These are phyloP conservation scores for Clostera curtula DNA, from an alignment of 2,888 invertebrate species.

Conservation along the genomic window DNA sequence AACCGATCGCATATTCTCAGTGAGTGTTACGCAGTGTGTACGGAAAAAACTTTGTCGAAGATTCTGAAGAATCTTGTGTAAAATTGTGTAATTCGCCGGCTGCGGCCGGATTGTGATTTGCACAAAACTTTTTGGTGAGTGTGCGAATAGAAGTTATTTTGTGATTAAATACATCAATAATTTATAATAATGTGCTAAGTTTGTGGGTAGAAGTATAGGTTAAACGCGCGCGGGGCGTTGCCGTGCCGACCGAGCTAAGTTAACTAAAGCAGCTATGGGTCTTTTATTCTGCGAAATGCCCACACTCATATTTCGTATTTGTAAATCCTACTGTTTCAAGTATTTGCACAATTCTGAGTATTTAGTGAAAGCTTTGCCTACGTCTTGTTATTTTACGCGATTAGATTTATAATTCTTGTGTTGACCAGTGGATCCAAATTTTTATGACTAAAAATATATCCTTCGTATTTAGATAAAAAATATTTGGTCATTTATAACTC, in stretches of 20 bases:
- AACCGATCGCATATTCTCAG: conserved; percentile 72
- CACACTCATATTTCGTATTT: conserved; percentile 45
- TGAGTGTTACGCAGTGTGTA: conserved; percentile 75
- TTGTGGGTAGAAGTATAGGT: conserved; percentile 19
- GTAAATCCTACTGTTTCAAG: no score
- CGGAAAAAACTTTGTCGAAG: conserved; percentile 75
- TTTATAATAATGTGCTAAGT: conserved; percentile 10
- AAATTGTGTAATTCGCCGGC: conserved; percentile 72
- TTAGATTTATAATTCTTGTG: no score
- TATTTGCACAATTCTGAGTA: no score
- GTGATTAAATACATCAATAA: conserved; percentile 8
- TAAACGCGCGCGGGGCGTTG: conserved; percentile 50
- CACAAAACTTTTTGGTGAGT: conserved; percentile 71
- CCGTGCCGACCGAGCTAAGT: no score
- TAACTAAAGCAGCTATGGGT: no score
- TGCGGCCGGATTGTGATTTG: conserved; percentile 64
- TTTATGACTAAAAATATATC: no score
- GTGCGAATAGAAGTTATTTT: conserved; percentile 14
- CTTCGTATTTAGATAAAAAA: no score
- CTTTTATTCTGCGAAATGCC: conserved; percentile 55
- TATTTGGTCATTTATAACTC: no score
- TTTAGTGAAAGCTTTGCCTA: no score
- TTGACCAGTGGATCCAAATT: no score
- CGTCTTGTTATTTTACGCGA: no score
- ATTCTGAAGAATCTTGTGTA: conserved; percentile 75